Evolutionary conservation across 2,888 invertebrate species (phyloP), one percentile per base, ranked within the genome.

Genomic region (Sisyra nigra): DNA sequence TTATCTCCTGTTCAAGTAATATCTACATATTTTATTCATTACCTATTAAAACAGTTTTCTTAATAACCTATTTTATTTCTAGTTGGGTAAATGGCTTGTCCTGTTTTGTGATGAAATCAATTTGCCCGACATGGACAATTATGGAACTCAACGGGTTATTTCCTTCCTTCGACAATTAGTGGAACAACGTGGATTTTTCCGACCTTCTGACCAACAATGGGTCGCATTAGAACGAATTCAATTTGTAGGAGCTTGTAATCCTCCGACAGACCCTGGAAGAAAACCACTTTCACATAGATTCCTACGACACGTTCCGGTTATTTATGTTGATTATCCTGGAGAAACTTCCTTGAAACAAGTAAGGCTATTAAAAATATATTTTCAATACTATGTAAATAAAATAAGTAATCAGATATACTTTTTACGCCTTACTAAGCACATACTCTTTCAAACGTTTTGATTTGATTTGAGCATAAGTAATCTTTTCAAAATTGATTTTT

Each of bases 21-120:
- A n/a, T n/a, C n/a, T n/a, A 54, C 60, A 53, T 42, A 46, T 17
- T 10, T 44, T 24, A 11, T n/a, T 45, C 45, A 43, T 46, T 36
- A 44, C 36, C 44, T 38, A 30, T 35, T 47, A 32, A 35, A 38
- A 46, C 44, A 45, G 18, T 13, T 35, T 17, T 40, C 42, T 32
- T 32, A 42, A 43, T 40, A 42, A 24, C 10, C 29, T 15, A 14
- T 24, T 19, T 3, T n/a, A 11, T 31, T 40, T 58, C 3, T 64
- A 88, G 74, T 69, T 96, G 49, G 94, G 94, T 46, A 96, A 93
- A 67, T 99, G 98, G 98, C 69, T 98, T 45, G 91, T 99, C 2
- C 70, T 99, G 35, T 99, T 99, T 76, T 99, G 98, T 63, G 98
- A 99, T 64, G 98, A 99, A 73, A 99, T 99, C 58, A 99, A 99